These are phyloP conservation scores for Pipistrellus pipistrellus DNA, from an alignment of 2,797 vertebrate genomes.

Conservation along the genomic window DNA sequence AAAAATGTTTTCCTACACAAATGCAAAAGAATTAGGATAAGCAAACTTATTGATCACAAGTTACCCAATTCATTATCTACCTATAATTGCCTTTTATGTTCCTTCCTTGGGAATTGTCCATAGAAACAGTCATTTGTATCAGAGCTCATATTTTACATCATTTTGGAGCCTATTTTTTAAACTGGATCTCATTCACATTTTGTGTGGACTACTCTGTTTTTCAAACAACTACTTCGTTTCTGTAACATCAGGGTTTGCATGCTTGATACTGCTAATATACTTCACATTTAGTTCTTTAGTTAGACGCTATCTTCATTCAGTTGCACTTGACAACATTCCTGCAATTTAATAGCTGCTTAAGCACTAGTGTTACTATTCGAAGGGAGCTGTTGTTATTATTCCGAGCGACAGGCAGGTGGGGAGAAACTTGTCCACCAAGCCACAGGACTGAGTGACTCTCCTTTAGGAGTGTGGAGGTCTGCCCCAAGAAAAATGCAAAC, in stretches of 20 bases:
- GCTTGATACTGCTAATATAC: slow-evolving; percentile 45
- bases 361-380: slow-evolving; percentile 6
- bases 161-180: neutral
- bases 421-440: neutral
- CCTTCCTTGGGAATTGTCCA: neutral
- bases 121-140: neutral
- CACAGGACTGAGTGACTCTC: neutral
- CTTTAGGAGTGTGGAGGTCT: slow-evolving; percentile 32
- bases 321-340: slow-evolving; percentile 48
- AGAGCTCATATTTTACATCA: neutral
- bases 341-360: slow-evolving; percentile 65
- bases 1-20: neutral
- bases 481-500: slow-evolving; percentile 57
- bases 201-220: slow-evolving; percentile 49
- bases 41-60: neutral
- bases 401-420: neutral
- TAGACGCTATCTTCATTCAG: slow-evolving; percentile 34
- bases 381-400: slow-evolving; percentile 55
- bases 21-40: neutral
- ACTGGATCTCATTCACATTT: neutral
- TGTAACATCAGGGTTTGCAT: neutral
- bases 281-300: slow-evolving; percentile 40
- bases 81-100: neutral
- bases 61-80: neutral
- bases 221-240: slow-evolving; percentile 12